Conservation (phyloP, 2,113 vertebrate genomes). For the Chaenocephalus aceratus region DNA sequence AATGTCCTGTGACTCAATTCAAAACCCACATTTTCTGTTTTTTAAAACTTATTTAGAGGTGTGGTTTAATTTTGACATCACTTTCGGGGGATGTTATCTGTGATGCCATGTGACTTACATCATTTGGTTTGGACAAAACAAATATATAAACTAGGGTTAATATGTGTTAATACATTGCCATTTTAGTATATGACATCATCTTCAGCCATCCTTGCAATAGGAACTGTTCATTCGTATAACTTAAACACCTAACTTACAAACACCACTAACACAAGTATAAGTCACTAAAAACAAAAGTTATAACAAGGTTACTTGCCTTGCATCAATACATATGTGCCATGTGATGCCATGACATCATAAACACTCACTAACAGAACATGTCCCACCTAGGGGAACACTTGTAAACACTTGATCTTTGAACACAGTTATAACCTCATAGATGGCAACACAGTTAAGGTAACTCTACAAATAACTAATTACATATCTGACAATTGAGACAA, state of each 20-base stretch:
- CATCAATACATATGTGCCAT: neutral
- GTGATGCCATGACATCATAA: neutral
- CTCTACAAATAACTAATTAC: slow-evolving; percentile 33
- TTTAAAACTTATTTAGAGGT: neutral
- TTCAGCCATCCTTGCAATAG: neutral
- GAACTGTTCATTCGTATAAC: neutral
- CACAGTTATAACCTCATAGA: slow-evolving; percentile 14
- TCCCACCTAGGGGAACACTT: slow-evolving; percentile 5
- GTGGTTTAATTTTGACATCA: neutral
- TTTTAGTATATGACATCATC: neutral
- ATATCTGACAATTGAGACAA: slow-evolving; percentile 31
- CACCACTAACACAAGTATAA: neutral
- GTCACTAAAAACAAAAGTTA: slow-evolving; percentile 1
- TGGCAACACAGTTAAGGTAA: neutral
- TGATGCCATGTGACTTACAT: neutral
- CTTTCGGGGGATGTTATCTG: neutral
- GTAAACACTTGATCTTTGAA: slow-evolving; percentile 41
- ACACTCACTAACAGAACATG: neutral
- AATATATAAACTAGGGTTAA: too few species aligned
- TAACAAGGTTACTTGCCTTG: neutral
- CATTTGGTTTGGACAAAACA: neutral
- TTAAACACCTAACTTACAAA: neutral
- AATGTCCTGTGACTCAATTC: too few species aligned
- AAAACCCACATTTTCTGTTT: neutral
- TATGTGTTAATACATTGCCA: neutral